phyloP scores from a whole-genome alignment of 2,888 invertebrate genomes.

The Cephus pulcher region DNA sequence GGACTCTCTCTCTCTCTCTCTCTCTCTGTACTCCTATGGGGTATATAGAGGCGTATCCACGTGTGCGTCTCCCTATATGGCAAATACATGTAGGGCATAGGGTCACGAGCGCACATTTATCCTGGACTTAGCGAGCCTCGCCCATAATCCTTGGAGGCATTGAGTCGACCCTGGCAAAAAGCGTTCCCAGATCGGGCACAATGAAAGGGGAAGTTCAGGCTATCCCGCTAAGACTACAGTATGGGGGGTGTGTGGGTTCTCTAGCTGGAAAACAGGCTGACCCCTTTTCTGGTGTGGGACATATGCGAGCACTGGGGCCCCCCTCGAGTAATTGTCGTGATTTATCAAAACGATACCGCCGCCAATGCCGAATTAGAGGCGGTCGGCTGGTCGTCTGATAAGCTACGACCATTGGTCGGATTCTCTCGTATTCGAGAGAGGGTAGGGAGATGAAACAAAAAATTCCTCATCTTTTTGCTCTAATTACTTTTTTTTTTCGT shows the following conservation, averaged over 20 bases:
- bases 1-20: too few species aligned
- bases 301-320: conserved; percentile 37
- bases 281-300: conserved; percentile 39
- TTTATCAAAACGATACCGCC: conserved; percentile 55
- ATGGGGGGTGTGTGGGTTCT: too few species aligned
- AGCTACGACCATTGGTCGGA: conserved; percentile 14
- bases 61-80: too few species aligned
- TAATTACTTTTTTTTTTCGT: too few species aligned
- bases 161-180: conserved; percentile 40
- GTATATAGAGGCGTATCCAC: too few species aligned
- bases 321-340: conserved; percentile 55
- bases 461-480: too few species aligned
- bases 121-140: conserved; percentile 23
- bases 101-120: conserved; percentile 16
- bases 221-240: not conserved
- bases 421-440: not conserved
- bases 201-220: conserved; percentile 34
- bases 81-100: too few species aligned
- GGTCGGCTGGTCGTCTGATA: conserved; percentile 34
- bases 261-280: not conserved
- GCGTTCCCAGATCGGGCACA: conserved; percentile 38
- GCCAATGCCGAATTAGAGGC: conserved; percentile 36
- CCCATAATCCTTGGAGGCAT: conserved; percentile 8
- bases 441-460: too few species aligned
- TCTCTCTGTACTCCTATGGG: conserved; percentile 35